Evolutionary conservation across 2,888 invertebrate genomes (phyloP).

Genomic region (Nephrotoma appendiculata): DNA sequence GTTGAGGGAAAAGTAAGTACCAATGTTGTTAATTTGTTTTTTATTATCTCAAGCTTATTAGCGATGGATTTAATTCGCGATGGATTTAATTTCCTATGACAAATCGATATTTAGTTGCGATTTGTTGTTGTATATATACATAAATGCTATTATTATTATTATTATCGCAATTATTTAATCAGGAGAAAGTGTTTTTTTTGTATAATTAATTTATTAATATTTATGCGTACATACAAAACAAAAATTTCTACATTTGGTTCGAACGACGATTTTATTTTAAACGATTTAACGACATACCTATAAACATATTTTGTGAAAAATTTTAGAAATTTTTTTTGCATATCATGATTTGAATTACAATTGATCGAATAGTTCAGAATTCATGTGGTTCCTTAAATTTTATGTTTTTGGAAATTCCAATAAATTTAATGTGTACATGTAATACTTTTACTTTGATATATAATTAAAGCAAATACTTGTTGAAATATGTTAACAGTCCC

Average conservation of each 20-base stretch:
- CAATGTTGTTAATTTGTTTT: background rate
- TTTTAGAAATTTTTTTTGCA: background rate
- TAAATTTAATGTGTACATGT: background rate
- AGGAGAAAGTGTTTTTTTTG: background rate
- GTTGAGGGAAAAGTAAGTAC: slow-evolving; percentile 57
- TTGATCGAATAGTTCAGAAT: background rate
- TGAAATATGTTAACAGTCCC: background rate
- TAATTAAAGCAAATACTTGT: background rate
- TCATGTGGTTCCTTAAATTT: background rate
- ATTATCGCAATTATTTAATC: slow-evolving; percentile 1
- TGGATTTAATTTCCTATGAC: background rate
- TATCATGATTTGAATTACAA: background rate
- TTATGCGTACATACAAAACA: background rate
- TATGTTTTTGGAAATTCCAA: background rate
- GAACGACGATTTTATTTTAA: background rate
- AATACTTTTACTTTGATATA: no score
- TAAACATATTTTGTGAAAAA: background rate
- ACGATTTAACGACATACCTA: background rate
- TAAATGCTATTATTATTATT: background rate
- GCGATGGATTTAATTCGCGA: background rate
- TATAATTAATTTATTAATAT: background rate
- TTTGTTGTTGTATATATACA: background rate
- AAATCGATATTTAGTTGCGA: background rate
- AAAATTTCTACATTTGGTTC: background rate
- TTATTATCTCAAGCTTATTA: background rate